phyloP scores from a whole-genome alignment of 2,113 vertebrate genomes.

The Notothenia rossii region DNA sequence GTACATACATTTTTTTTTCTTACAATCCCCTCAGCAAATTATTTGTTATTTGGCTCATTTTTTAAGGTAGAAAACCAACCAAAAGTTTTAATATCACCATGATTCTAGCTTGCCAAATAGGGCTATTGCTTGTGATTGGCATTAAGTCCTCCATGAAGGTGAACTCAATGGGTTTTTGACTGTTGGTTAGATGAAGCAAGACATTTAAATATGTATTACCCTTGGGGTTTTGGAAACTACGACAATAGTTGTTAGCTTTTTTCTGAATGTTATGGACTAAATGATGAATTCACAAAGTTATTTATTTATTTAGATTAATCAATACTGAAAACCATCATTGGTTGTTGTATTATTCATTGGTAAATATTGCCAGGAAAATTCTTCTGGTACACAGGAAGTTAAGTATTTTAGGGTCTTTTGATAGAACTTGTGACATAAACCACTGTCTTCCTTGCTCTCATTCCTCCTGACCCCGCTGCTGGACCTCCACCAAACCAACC shows the following conservation, averaged over 20 bases:
- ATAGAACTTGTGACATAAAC: constrained; percentile 2
- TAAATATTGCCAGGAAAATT: not conserved
- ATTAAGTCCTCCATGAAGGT: too few species aligned
- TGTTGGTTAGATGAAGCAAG: too few species aligned
- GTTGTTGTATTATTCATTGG: not conserved
- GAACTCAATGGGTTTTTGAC: too few species aligned
- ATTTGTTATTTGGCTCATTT: too few species aligned
- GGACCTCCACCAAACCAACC: constrained; percentile 17
- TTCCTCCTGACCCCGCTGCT: constrained; percentile 45
- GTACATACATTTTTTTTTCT: too few species aligned
- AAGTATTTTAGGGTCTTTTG: not conserved
- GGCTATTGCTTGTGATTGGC: too few species aligned
- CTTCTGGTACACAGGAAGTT: not conserved
- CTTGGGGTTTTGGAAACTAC: not conserved
- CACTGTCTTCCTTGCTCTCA: constrained; percentile 4
- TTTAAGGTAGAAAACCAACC: too few species aligned
- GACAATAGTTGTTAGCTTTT: not conserved
- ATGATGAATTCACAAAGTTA: not conserved
- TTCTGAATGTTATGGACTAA: not conserved
- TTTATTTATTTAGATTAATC: not conserved
- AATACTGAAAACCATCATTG: not conserved
- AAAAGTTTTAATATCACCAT: too few species aligned
- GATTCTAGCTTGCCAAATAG: too few species aligned
- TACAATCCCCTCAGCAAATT: too few species aligned
- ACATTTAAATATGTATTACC: not conserved